These are phyloP conservation scores for Peromyscus melanophrys DNA, from an alignment of 2,797 vertebrate species.

Conservation along the genomic window DNA sequence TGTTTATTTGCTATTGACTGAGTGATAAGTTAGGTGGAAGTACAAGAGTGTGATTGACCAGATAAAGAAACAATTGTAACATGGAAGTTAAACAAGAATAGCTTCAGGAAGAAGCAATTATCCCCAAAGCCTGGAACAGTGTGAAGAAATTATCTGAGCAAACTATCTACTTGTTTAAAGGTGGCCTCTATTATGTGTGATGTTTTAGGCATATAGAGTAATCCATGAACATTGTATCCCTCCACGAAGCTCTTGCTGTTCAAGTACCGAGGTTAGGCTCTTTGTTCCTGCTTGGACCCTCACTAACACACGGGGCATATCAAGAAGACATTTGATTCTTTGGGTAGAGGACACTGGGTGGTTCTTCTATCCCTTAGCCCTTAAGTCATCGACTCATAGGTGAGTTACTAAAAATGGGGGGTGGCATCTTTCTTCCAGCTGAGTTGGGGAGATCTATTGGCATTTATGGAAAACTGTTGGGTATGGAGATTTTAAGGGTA, in stretches of 20 bases:
- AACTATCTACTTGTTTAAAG: not conserved
- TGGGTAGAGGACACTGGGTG: not conserved
- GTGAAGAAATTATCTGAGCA: not conserved
- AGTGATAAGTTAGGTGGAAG: not conserved
- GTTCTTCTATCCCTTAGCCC: not conserved
- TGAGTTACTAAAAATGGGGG: not conserved
- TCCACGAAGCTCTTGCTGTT: not conserved
- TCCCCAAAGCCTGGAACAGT: not conserved
- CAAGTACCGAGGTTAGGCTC: not conserved
- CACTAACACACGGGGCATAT: not conserved
- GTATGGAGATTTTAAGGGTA: not conserved
- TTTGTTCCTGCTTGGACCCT: not conserved
- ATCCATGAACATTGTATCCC: not conserved
- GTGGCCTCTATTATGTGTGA: not conserved
- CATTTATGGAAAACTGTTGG: not conserved
- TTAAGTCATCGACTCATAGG: not conserved
- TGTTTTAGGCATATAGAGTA: not conserved
- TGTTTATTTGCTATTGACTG: not conserved
- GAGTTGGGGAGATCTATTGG: no score
- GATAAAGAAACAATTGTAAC: not conserved
- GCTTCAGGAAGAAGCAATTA: slow-evolving; percentile 11
- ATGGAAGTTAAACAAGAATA: not conserved
- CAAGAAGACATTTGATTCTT: not conserved
- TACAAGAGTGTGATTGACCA: not conserved
- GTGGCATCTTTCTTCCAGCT: not conserved